phyloP scores from a whole-genome alignment of 53 echinoderm and acorn worm genomes.

The Crossaster papposus region DNA sequence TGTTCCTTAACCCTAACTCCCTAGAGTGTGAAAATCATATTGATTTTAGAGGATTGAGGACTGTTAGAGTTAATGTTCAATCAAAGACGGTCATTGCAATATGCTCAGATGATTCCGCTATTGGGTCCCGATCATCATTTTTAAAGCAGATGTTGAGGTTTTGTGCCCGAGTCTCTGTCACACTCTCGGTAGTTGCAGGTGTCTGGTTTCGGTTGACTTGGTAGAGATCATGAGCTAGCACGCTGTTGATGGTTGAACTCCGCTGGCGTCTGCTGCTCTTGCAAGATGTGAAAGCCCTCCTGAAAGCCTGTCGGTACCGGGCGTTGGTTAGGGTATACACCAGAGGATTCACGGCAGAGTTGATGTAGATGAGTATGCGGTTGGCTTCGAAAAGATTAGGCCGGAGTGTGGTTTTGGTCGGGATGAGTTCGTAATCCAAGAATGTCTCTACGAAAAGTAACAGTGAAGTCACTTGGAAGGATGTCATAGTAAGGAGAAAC shows the following conservation, averaged over 20 bases:
- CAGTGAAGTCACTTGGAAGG: conserved; percentile 34
- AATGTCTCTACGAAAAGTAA: conserved; percentile 36
- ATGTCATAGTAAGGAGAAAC: conserved; percentile 34
- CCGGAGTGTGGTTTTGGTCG: not conserved
- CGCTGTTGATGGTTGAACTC: not conserved
- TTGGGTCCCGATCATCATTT: not conserved
- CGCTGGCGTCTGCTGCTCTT: not conserved
- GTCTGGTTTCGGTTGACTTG: not conserved
- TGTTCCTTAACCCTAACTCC: no score
- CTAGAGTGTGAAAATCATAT: not conserved
- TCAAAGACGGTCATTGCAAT: not conserved
- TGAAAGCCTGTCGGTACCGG: conserved; percentile 37
- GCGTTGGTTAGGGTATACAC: conserved; percentile 50
- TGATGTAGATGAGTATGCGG: conserved; percentile 49
- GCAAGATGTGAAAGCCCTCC: conserved; percentile 16
- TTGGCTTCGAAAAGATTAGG: conserved; percentile 13
- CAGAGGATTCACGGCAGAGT: conserved; percentile 50
- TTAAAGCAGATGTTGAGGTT: not conserved
- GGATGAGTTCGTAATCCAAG: not conserved
- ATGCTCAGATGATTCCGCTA: not conserved
- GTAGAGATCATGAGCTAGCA: conserved; percentile 15
- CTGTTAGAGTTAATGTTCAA: not conserved
- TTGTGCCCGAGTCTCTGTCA: not conserved
- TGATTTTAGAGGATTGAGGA: no score
- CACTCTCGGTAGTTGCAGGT: not conserved